Evolutionary conservation across 1,140 invertebrate genomes (phyloP).

Genomic region (Coelopa frigida): DNA sequence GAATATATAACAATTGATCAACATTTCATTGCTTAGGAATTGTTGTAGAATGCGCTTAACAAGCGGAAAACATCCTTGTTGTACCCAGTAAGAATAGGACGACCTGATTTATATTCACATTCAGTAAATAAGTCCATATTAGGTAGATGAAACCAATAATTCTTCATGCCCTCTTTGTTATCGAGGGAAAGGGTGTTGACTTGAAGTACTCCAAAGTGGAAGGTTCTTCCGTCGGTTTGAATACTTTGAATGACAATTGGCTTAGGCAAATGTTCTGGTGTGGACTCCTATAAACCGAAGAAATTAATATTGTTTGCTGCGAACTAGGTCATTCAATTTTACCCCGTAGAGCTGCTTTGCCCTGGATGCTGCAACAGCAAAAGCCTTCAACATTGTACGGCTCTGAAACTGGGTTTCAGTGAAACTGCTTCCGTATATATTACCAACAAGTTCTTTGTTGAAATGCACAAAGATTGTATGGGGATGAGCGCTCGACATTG

Average conservation of each 20-base stretch:
- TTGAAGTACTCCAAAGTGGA: conserved; percentile 76
- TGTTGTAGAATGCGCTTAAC: conserved; percentile 70
- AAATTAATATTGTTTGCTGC: background rate
- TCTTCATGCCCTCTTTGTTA: conserved; percentile 56
- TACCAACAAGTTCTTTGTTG: conserved; percentile 55
- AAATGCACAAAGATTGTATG: conserved; percentile 70
- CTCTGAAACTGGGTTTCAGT: conserved; percentile 57
- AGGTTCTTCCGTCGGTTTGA: conserved; percentile 64
- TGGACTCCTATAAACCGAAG: conserved; percentile 47
- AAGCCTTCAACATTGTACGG: conserved; percentile 63
- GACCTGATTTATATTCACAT: conserved; percentile 56
- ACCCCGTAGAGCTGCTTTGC: conserved; percentile 66
- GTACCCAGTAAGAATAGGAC: conserved; percentile 61
- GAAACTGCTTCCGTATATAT: conserved; percentile 60
- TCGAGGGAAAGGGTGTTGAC: conserved; percentile 73
- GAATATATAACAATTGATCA: background rate
- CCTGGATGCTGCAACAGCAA: conserved; percentile 60
- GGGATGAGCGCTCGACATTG: conserved; percentile 48
- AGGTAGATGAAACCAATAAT: conserved; percentile 65
- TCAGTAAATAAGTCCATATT: conserved; percentile 59
- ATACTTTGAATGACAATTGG: conserved; percentile 77
- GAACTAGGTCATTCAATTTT: conserved; percentile 19
- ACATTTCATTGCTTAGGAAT: conserved; percentile 24
- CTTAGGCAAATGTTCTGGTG: conserved; percentile 56
- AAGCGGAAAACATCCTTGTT: conserved; percentile 70